Evolutionary conservation across 2,113 vertebrate species (phyloP).

Genomic region (Tetrao urogallus): DNA sequence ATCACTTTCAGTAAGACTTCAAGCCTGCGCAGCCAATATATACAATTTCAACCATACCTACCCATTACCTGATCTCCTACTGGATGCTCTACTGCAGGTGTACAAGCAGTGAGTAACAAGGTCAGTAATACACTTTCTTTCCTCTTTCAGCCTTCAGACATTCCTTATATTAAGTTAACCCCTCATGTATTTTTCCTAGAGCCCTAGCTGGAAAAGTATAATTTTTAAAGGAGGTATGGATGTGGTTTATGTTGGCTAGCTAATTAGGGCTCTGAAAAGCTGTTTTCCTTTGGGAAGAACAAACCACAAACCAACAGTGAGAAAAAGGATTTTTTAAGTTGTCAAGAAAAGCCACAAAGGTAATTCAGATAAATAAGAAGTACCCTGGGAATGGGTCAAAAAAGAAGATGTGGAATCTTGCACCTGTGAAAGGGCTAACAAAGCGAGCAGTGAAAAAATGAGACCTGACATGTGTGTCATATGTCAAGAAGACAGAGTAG

Average conservation of each 20-base stretch:
- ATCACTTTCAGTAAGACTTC: background rate
- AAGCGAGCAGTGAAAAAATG: constrained; percentile 40
- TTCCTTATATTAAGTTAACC: background rate
- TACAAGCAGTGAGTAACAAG: background rate
- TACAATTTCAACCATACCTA: background rate
- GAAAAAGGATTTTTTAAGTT: background rate
- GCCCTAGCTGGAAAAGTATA: background rate
- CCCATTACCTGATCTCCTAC: background rate
- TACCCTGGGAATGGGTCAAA: background rate
- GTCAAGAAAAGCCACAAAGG: background rate
- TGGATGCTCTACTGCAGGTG: background rate
- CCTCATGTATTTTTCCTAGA: background rate
- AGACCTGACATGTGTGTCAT: constrained; percentile 26
- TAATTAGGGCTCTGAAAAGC: background rate
- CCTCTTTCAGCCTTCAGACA: background rate
- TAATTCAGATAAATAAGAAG: background rate
- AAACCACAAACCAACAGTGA: background rate
- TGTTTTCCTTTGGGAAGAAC: background rate
- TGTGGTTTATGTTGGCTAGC: background rate
- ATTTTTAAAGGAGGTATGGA: background rate
- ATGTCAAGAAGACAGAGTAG: constrained; percentile 32
- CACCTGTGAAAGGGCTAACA: constrained; percentile 49
- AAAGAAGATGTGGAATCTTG: background rate
- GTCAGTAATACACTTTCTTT: background rate
- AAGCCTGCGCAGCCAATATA: background rate